A percentile compares a stretch with the other conserved stretches of the same genome.
These are phyloP conservation scores for Gasterosteus aculeatus DNA, from an alignment of 2,113 vertebrate species.

Conservation along the genomic window DNA sequence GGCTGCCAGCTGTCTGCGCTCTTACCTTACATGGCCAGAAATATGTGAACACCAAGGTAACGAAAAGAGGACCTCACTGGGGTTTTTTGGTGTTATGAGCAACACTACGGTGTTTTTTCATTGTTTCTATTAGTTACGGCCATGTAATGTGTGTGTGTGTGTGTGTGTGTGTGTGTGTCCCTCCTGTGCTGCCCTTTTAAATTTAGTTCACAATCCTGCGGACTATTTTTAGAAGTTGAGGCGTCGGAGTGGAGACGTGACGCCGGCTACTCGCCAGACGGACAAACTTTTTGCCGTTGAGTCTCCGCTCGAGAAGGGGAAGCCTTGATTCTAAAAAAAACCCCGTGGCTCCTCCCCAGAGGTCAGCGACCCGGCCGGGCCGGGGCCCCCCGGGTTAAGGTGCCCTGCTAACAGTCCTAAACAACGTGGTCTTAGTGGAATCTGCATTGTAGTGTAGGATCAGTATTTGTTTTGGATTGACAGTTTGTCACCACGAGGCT, in stretches of 20 bases:
- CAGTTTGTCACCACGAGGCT: not conserved
- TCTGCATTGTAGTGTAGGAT: not conserved
- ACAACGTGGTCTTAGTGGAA: not conserved
- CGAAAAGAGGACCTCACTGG: not conserved
- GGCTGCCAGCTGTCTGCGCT: constrained; percentile 31
- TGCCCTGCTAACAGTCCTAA: constrained; percentile 9
- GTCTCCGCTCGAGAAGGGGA: constrained; percentile 18
- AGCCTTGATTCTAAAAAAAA: constrained; percentile 49
- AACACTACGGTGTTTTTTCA: not conserved
- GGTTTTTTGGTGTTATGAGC: constrained; percentile 14
- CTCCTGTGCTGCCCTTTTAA: constrained; percentile 56
- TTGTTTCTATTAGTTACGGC: constrained; percentile 16
- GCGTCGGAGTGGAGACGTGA: constrained; percentile 70
- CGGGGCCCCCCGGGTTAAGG: constrained; percentile 37
- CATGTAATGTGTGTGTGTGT: not conserved
- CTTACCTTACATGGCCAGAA: constrained; percentile 63
- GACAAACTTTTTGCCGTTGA: constrained; percentile 46
- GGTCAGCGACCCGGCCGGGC: constrained; percentile 40
- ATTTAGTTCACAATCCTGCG: constrained; percentile 62
- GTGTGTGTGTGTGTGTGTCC: constrained; percentile 28
- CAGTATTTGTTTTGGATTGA: not conserved
- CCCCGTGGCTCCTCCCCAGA: constrained; percentile 33
- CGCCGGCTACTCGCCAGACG: constrained; percentile 50
- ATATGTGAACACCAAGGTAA: constrained; percentile 44
- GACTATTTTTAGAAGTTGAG: constrained; percentile 80